A percentile compares a stretch with the other conserved stretches of the same genome.
These are phyloP conservation scores for Moxostoma hubbsi DNA, from an alignment of 2,797 vertebrate species.

Conservation along the genomic window DNA sequence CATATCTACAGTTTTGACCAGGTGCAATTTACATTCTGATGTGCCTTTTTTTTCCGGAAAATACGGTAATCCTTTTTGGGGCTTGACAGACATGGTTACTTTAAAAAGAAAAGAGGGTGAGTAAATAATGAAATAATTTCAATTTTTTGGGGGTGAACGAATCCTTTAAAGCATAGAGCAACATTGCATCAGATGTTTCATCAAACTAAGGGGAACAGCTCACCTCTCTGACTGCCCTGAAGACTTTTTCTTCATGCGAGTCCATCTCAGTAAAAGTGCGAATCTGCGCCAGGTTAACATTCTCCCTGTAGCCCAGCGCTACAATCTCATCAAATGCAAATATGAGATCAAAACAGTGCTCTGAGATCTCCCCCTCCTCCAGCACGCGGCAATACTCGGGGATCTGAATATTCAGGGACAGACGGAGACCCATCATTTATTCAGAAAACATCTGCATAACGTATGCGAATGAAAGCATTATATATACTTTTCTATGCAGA, in stretches of 20 bases:
- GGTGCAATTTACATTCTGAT: too few species aligned
- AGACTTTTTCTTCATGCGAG: conserved; percentile 97
- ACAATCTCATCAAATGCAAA: conserved; percentile 99
- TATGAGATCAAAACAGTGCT: conserved; percentile 98
- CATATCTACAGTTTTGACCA: too few species aligned
- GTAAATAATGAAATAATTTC: too few species aligned
- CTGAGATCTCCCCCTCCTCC: conserved; percentile 96
- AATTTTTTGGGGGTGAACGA: too few species aligned
- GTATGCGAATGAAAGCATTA: background rate
- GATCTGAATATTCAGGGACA: conserved; percentile 77
- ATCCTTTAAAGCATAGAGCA: background rate
- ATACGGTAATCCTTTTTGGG: too few species aligned
- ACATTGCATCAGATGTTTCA: background rate
- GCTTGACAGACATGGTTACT: too few species aligned
- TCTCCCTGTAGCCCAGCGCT: conserved; percentile 96
- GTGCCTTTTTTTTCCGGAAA: too few species aligned
- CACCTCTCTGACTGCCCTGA: conserved; percentile 97
- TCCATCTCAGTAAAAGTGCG: conserved; percentile 99
- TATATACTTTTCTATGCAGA: background rate
- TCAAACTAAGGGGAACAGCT: conserved; percentile 38
- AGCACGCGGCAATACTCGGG: conserved; percentile 96
- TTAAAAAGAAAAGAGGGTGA: too few species aligned
- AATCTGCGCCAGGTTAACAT: conserved; percentile 96
- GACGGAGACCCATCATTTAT: background rate
- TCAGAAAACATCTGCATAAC: background rate